Evolutionary conservation across 1,140 invertebrate genomes (phyloP).

Genomic region (Drosophila sulfurigaster): DNA sequence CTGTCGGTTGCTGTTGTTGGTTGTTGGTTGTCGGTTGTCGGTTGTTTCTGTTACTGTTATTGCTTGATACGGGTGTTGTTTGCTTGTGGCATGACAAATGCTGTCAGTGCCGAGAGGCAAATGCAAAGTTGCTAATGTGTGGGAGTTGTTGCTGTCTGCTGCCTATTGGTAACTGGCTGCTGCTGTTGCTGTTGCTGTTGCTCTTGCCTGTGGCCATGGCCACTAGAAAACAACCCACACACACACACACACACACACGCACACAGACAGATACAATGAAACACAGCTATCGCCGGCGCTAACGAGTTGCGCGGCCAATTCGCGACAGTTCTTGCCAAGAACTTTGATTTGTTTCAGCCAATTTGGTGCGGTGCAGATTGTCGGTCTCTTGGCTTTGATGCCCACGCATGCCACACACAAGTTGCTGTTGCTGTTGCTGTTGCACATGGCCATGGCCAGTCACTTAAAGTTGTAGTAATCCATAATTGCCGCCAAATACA

Average conservation of each 20-base stretch:
- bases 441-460: slow-evolving; percentile 38
- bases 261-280: slow-evolving; percentile 37
- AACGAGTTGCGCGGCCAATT: slow-evolving; percentile 27
- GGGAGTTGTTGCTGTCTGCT: slow-evolving; percentile 20
- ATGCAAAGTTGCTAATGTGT: slow-evolving; percentile 33
- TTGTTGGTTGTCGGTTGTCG: too few relatives aligned
- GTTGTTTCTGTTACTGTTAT: too few relatives aligned
- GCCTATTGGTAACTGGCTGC: slow-evolving; percentile 20
- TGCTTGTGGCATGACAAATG: slow-evolving; percentile 58
- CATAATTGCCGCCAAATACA: slow-evolving; percentile 22
- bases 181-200: slow-evolving; percentile 1
- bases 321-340: slow-evolving; percentile 52
- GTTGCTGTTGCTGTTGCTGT: neutral
- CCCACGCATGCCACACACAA: slow-evolving; percentile 2
- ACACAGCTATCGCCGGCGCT: slow-evolving; percentile 37
- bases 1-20: too few relatives aligned
- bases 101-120: neutral
- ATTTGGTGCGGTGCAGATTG: slow-evolving; percentile 36
- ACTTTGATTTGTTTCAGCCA: slow-evolving; percentile 40
- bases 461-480: slow-evolving; percentile 9
- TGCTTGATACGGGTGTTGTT: slow-evolving; percentile 39
- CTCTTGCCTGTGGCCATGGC: slow-evolving; percentile 53
- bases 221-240: slow-evolving; percentile 51
- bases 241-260: slow-evolving; percentile 20
- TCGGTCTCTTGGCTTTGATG: slow-evolving; percentile 21